Evolutionary conservation across 2,888 invertebrate species (phyloP).

Genomic region (Andrena bicolor): DNA sequence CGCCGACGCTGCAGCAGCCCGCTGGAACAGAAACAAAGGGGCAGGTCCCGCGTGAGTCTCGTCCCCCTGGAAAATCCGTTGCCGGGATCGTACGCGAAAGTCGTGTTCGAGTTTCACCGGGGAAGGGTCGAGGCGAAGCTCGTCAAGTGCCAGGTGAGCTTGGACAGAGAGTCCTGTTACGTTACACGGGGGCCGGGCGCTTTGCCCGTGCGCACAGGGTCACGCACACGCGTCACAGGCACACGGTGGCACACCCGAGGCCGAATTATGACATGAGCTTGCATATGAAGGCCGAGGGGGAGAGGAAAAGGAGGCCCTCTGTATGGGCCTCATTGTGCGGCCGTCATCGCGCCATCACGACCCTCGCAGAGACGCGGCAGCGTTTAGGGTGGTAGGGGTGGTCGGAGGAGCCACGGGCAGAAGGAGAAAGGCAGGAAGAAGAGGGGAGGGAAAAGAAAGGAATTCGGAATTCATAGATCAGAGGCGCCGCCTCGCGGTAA

Average conservation of each 20-base stretch:
- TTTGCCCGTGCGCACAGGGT: background rate
- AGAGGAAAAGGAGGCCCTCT: slow-evolving; percentile 72
- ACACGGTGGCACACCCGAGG: slow-evolving; percentile 54
- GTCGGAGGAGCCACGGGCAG: slow-evolving; percentile 27
- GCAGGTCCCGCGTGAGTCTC: slow-evolving; percentile 38
- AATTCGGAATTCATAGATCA: slow-evolving; percentile 80
- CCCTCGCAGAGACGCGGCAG: slow-evolving; percentile 69
- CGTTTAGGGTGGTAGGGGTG: slow-evolving; percentile 60
- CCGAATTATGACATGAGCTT: slow-evolving; percentile 76
- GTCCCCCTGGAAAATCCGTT: slow-evolving; percentile 64
- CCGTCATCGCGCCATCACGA: slow-evolving; percentile 80
- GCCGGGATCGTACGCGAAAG: slow-evolving; percentile 55
- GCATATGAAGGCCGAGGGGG: slow-evolving; percentile 56
- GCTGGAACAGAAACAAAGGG: slow-evolving; percentile 74
- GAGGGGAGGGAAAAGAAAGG: slow-evolving; percentile 44
- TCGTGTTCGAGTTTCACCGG: slow-evolving; percentile 66
- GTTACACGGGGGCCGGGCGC: slow-evolving; percentile 29
- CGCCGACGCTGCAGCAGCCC: slow-evolving; percentile 82
- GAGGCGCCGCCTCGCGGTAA: slow-evolving; percentile 73
- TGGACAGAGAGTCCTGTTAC: slow-evolving; percentile 69
- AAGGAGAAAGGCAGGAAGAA: slow-evolving; percentile 11
- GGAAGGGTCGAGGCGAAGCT: slow-evolving; percentile 62
- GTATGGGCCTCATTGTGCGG: slow-evolving; percentile 78
- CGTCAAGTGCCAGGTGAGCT: slow-evolving; percentile 77
- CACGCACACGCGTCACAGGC: slow-evolving; percentile 5